phyloP scores from a whole-genome alignment of 2,113 vertebrate genomes.

The Proteles cristata region DNA sequence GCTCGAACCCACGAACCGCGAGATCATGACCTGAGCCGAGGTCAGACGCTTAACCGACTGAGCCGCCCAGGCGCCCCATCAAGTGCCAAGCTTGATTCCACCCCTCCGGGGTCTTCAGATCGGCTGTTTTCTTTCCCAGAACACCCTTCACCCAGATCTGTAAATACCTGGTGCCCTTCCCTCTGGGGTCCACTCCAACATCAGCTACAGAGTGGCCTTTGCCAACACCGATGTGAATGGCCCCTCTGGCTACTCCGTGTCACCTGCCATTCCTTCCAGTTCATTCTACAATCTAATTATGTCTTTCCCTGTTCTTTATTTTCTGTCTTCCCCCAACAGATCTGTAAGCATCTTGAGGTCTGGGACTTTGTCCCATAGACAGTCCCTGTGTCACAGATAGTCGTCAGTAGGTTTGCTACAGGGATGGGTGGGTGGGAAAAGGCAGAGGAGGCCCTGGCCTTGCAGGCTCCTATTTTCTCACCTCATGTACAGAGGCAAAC shows the following conservation, averaged over 20 bases:
- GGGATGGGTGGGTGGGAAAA: background rate
- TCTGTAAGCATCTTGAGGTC: background rate
- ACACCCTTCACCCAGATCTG: background rate
- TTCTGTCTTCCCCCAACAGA: background rate
- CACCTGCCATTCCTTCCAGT: background rate
- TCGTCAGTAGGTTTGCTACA: background rate
- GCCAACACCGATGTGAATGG: background rate
- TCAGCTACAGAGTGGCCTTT: background rate
- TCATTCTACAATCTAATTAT: background rate
- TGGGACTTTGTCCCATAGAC: background rate
- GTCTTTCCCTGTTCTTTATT: background rate
- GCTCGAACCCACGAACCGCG: too few species aligned
- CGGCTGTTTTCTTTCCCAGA: background rate
- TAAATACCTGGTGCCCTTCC: background rate
- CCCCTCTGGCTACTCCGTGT: background rate
- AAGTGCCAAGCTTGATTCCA: background rate
- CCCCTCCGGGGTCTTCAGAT: too few species aligned
- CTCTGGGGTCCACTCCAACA: background rate
- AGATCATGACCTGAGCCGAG: too few species aligned
- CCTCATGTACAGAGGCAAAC: background rate
- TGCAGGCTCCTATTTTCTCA: too few species aligned
- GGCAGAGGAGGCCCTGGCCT: background rate
- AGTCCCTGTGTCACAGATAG: background rate
- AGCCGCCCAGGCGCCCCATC: too few species aligned
- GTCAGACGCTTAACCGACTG: too few species aligned